Evolutionary conservation across 2,113 vertebrate species (phyloP).

Genomic region (Seriola dumerili): DNA sequence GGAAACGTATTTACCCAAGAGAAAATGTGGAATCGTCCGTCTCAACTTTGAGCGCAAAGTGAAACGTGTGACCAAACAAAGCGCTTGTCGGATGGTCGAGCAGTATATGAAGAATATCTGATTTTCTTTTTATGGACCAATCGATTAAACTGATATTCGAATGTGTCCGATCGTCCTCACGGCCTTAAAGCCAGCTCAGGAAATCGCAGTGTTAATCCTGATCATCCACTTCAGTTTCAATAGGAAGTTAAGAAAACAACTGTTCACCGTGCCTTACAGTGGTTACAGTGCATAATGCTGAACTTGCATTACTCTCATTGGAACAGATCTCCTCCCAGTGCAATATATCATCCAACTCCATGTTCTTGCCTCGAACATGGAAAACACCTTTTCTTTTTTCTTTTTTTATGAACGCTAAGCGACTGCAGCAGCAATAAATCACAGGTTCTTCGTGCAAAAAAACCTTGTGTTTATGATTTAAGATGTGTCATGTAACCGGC

Average conservation of each 20-base stretch:
- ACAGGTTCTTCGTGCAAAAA: slow-evolving; percentile 41
- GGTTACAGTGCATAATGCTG: slow-evolving; percentile 55
- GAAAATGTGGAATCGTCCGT: background rate
- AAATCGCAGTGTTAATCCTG: slow-evolving; percentile 24
- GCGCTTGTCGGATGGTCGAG: too few relatives aligned
- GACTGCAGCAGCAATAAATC: slow-evolving; percentile 62
- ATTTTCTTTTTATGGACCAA: too few relatives aligned
- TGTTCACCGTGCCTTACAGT: slow-evolving; percentile 19
- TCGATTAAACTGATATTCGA: background rate
- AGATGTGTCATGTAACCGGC: slow-evolving; percentile 50
- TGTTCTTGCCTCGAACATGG: slow-evolving; percentile 16
- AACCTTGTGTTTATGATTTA: slow-evolving; percentile 43
- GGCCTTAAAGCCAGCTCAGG: background rate
- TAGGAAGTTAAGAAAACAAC: slow-evolving; percentile 42
- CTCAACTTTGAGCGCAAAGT: background rate
- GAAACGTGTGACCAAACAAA: background rate
- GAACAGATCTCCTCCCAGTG: slow-evolving; percentile 51
- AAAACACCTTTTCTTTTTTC: slow-evolving; percentile 19
- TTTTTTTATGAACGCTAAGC: background rate
- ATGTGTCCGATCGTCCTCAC: background rate
- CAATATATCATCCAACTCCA: slow-evolving; percentile 61
- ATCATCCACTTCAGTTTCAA: background rate
- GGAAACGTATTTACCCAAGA: background rate
- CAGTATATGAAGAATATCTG: too few relatives aligned
- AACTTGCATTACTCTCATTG: slow-evolving; percentile 58